These are phyloP conservation scores for Platygyra sinensis DNA, from an alignment of 64 coral and sea anemone genomes.

Conservation along the genomic window DNA sequence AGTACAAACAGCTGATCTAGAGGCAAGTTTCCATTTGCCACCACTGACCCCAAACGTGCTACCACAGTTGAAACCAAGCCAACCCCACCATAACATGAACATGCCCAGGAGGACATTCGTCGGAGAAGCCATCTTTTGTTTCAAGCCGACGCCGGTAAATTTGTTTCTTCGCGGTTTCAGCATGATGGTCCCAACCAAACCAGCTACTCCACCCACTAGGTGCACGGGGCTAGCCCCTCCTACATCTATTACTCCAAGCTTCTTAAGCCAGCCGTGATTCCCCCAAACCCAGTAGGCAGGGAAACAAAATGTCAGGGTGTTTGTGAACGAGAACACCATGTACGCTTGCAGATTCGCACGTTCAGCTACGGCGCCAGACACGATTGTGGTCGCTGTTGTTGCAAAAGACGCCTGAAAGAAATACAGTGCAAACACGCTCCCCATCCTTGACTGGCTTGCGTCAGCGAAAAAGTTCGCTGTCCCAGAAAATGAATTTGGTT, in stretches of 20 bases:
- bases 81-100: conserved; percentile 91
- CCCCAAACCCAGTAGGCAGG: conserved; percentile 87
- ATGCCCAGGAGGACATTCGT: conserved; percentile 71
- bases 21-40: conserved; percentile 63
- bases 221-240: conserved; percentile 78
- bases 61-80: conserved; percentile 84
- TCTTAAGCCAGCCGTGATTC: conserved; percentile 58
- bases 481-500: conserved; percentile 53
- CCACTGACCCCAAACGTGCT: conserved; percentile 85
- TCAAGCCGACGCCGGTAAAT: background rate
- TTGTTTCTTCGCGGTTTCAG: conserved; percentile 64
- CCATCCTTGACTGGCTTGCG: conserved; percentile 57
- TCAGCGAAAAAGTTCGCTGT: conserved; percentile 74
- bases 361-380: conserved; percentile 79
- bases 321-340: conserved; percentile 76
- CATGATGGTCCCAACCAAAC: conserved; percentile 76
- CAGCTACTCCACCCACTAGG: conserved; percentile 73
- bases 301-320: conserved; percentile 72
- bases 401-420: conserved; percentile 88
- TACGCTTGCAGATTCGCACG: conserved; percentile 82
- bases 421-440: conserved; percentile 57
- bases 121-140: conserved; percentile 37
- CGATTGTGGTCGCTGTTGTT: conserved; percentile 85
- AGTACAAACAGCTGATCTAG: conserved; percentile 81
- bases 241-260: conserved; percentile 65